Percentiles rank a stretch among this genome's conserved stretches.
Evolutionary conservation across 1,140 invertebrate species (phyloP).

Genomic region (Drosophila teissieri): DNA sequence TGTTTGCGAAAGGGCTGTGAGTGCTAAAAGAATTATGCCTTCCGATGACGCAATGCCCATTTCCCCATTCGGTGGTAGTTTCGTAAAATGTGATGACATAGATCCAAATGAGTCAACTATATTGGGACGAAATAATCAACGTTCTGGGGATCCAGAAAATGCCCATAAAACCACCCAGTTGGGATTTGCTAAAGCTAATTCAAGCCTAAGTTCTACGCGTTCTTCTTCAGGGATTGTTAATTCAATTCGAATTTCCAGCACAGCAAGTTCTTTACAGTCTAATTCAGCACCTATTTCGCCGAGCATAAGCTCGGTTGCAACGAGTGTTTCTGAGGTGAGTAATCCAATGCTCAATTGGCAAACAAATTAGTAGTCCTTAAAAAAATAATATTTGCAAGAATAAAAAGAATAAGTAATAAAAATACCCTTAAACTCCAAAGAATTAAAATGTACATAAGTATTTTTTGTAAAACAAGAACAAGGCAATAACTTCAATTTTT

Average conservation of each 20-base stretch:
- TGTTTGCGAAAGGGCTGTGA: constrained; percentile 13
- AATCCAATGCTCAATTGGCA: too few species aligned
- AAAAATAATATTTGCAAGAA: not conserved
- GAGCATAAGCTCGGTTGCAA: constrained; percentile 89
- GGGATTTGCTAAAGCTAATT: constrained; percentile 27
- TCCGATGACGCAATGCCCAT: constrained; percentile 56
- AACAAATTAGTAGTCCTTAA: too few species aligned
- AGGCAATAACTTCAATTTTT: too few species aligned
- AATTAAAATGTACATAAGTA: too few species aligned
- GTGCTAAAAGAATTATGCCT: constrained; percentile 23
- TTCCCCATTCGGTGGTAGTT: constrained; percentile 32
- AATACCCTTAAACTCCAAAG: too few species aligned
- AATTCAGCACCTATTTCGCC: constrained; percentile 87
- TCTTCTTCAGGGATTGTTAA: constrained; percentile 31
- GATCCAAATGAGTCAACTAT: constrained; percentile 29
- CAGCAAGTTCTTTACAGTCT: constrained; percentile 66
- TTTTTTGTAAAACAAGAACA: too few species aligned
- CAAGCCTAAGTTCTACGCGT: constrained; percentile 20
- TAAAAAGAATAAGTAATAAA: too few species aligned
- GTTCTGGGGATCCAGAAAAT: constrained; percentile 13
- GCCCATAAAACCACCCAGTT: constrained; percentile 27
- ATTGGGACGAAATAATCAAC: constrained; percentile 26
- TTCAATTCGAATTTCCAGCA: constrained; percentile 49
- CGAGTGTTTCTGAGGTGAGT: constrained; percentile 90
- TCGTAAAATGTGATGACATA: constrained; percentile 21